These are phyloP conservation scores for Heliconius himera DNA, from an alignment of 1,140 invertebrate genomes.

Conservation along the genomic window DNA sequence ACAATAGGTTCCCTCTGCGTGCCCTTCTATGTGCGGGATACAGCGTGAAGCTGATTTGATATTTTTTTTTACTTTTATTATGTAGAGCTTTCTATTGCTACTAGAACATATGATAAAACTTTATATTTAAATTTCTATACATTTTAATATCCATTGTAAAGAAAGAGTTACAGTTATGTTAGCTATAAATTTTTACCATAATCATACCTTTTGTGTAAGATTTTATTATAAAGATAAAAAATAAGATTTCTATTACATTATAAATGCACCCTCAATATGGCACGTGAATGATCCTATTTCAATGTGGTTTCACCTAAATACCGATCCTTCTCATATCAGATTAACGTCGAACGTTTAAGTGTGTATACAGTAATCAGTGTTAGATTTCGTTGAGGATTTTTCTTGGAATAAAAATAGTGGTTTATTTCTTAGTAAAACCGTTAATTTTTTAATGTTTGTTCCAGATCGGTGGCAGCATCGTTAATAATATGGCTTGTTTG, in stretches of 20 bases:
- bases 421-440: constrained; percentile 8
- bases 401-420: constrained; percentile 4
- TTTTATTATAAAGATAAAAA: no score
- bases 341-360: constrained; percentile 11
- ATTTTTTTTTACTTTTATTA: background rate
- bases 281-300: constrained; percentile 18
- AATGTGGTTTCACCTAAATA: constrained; percentile 30
- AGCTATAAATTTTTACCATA: no score
- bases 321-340: constrained; percentile 18
- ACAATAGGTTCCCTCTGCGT: no score
- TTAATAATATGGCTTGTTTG: constrained; percentile 88
- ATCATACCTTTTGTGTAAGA: no score
- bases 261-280: background rate
- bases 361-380: constrained; percentile 19
- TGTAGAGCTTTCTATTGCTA: background rate
- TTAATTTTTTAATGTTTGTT: constrained; percentile 41
- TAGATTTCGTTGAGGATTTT: constrained; percentile 2
- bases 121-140: background rate
- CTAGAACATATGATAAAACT: background rate
- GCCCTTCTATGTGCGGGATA: no score
- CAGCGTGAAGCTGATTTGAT: no score
- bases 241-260: no score
- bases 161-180: no score
- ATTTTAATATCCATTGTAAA: background rate
- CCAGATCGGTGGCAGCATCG: constrained; percentile 85